Evolutionary conservation across 2,888 invertebrate species (phyloP).

Genomic region (Scaeva pyrastri): DNA sequence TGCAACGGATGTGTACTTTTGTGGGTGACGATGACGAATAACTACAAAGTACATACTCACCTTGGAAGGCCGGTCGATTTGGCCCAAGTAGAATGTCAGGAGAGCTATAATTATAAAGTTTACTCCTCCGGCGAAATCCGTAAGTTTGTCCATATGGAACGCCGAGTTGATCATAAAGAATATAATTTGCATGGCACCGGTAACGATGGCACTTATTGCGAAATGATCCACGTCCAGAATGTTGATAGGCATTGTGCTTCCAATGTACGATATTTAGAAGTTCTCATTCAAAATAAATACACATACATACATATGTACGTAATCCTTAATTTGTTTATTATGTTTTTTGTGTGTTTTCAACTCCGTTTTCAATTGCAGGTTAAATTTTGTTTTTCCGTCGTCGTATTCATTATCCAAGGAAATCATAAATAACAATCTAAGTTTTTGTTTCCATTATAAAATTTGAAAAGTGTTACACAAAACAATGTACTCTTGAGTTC

Average conservation of each 20-base stretch:
- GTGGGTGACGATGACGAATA: constrained; percentile 17
- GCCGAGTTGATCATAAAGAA: constrained; percentile 94
- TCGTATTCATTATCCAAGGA: constrained; percentile 32
- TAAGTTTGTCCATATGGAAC: constrained; percentile 95
- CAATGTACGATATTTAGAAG: constrained; percentile 33
- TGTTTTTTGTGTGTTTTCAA: background rate
- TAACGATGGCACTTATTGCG: constrained; percentile 93
- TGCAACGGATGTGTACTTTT: constrained; percentile 45
- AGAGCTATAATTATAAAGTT: constrained; percentile 96
- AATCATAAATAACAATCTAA: constrained; percentile 26
- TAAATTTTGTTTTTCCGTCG: background rate
- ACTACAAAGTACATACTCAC: constrained; percentile 83
- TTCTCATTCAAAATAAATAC: constrained; percentile 59
- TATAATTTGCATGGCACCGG: constrained; percentile 92
- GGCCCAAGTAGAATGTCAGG: constrained; percentile 93
- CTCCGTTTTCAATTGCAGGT: background rate
- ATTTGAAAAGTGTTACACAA: constrained; percentile 30
- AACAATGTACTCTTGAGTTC: constrained; percentile 2
- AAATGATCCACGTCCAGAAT: constrained; percentile 93
- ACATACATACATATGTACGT: background rate
- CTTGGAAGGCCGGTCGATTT: constrained; percentile 88
- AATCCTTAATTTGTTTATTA: constrained; percentile 14
- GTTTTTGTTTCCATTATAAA: constrained; percentile 18
- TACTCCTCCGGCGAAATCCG: constrained; percentile 96
- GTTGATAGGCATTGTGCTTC: constrained; percentile 81